phyloP scores from a whole-genome alignment of 1,140 invertebrate species.

The Dendroctonus valens region DNA sequence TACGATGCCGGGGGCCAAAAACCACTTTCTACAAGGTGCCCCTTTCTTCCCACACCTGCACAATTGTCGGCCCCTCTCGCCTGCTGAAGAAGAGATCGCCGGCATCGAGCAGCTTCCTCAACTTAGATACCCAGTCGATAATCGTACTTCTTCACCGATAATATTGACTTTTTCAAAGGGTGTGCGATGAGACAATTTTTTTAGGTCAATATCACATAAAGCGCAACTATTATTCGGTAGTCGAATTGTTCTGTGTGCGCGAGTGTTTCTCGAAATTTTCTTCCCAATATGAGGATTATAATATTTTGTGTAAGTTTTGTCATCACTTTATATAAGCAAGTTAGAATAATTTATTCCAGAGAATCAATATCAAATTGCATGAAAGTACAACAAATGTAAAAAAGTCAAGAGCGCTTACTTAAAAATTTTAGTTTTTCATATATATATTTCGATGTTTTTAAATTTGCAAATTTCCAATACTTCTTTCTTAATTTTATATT shows the following conservation, averaged over 20 bases:
- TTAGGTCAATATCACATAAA: neutral
- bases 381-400: neutral
- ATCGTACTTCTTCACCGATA: constrained; percentile 11
- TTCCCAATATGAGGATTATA: constrained; percentile 10
- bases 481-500: neutral
- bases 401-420: neutral
- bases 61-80: constrained; percentile 8
- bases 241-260: neutral
- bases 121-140: constrained; percentile 16
- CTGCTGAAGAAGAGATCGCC: constrained; percentile 16
- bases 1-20: constrained; percentile 18
- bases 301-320: constrained; percentile 13
- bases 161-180: constrained; percentile 5
- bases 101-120: constrained; percentile 24
- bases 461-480: neutral
- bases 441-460: neutral
- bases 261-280: neutral
- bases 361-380: neutral
- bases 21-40: constrained; percentile 17
- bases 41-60: constrained; percentile 27
- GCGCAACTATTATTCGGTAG: neutral
- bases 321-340: neutral
- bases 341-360: neutral
- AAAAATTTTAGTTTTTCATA: neutral
- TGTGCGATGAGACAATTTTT: constrained; percentile 1